Percentiles rank a stretch among this genome's conserved stretches.
These are phyloP conservation scores for Gymnorhina tibicen DNA, from an alignment of 2,113 vertebrate species.

Conservation along the genomic window DNA sequence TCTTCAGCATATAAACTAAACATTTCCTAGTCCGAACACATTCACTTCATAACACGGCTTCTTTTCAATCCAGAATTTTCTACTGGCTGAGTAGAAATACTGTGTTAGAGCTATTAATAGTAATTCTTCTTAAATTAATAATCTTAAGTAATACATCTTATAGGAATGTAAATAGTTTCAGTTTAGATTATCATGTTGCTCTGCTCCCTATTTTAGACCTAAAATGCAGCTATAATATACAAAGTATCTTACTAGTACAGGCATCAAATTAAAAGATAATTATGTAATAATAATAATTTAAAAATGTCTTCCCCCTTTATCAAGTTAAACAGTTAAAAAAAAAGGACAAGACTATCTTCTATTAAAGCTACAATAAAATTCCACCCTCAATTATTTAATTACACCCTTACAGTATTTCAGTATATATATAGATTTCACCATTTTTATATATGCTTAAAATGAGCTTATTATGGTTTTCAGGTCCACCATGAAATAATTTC, in stretches of 20 bases:
- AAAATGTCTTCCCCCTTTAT: neutral
- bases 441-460: neutral
- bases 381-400: neutral
- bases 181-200: neutral
- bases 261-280: neutral
- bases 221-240: neutral
- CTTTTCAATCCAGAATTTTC: neutral
- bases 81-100: neutral
- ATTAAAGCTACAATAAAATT: neutral
- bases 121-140: neutral
- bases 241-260: neutral
- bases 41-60: neutral
- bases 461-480: neutral
- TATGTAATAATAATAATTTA: neutral
- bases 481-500: neutral
- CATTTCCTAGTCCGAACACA: neutral
- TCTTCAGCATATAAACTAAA: neutral
- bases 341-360: neutral
- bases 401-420: neutral
- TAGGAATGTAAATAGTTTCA: neutral
- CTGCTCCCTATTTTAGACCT: neutral
- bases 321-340: neutral
- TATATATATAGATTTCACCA: neutral
- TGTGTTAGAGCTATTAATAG: neutral
- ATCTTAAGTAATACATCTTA: neutral